Evolutionary conservation across 2,113 vertebrate species (phyloP).

Genomic region (Panthera uncia): DNA sequence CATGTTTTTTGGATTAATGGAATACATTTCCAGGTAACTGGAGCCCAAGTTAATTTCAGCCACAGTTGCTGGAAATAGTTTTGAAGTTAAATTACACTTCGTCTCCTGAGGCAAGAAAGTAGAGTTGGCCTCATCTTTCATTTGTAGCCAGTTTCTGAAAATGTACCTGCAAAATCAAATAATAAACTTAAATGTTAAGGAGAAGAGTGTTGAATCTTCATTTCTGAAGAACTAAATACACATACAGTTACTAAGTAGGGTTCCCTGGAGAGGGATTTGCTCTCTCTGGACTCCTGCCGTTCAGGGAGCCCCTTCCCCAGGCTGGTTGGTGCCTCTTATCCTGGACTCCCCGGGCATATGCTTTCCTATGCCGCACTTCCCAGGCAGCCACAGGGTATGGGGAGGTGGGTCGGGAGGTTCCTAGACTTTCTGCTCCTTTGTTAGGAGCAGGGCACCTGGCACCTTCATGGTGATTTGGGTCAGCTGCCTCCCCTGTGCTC

Average conservation of each 20-base stretch:
- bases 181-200: neutral
- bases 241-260: neutral
- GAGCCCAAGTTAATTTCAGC: neutral
- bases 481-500: neutral
- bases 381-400: no score
- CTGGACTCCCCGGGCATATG: neutral
- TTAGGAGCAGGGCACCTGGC: neutral
- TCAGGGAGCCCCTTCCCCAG: neutral
- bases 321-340: neutral
- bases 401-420: neutral
- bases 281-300: neutral
- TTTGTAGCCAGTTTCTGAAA: conserved; percentile 44
- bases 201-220: neutral
- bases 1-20: conserved; percentile 9
- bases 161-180: neutral
- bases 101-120: neutral
- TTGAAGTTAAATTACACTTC: neutral
- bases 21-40: neutral
- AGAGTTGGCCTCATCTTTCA: neutral
- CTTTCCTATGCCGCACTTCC: neutral
- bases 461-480: neutral
- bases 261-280: neutral
- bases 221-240: neutral
- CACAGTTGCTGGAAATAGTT: neutral
- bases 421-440: neutral